Base-by-base conservation (phyloP, 2,797 vertebrate genomes). In the Sebastes aleutianus region DNA sequence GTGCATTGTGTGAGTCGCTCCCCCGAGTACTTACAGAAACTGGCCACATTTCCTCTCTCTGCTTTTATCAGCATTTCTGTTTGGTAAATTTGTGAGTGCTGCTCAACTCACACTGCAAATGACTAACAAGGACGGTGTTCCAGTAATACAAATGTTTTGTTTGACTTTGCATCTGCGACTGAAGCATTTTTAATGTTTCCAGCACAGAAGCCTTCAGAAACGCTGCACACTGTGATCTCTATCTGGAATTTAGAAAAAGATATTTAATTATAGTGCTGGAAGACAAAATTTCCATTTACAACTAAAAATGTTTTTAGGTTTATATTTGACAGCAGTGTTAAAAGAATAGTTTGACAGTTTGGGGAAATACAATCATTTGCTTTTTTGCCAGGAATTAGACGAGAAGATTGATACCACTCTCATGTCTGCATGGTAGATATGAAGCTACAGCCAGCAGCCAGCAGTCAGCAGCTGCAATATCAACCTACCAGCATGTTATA, bases 1-100 rank as follows among this genome's bases (percentile, higher is more conserved):
- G 63, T 80, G 78, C 20, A 80, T 86, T 77, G 64, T 80, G 63
- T 29, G 78, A 83, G 79, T 77, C 80, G 58, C 80, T 87, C 89
- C 90, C 88, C 79, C 26, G 71, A 88, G 85, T 84, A 75, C 80
- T 89, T 80, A 82, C 81, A 82, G 67, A 89, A 84, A 80, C 70
- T 70, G 59, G 78, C 26, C 75, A 63, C 74, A 83, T 87, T 86
- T 79, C 66, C 75, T 57, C 68, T 67, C 56, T 62, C 59, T 84
- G 86, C 85, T 79, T 89, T 90, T 85, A 92, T 94, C 90, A 89
- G 86, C 83, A 34, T 58, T 86, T 83, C 71, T 88, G 72, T 82
- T 85, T 31, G 59, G 39, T 72, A 74, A 85, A 86, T 36, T 71
- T 71, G 59, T 78, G 78, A 85, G 74, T 54, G 43, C 76, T 57